Conservation (phyloP, 2,888 invertebrate species). For the Callyntrura sp. region DNA sequence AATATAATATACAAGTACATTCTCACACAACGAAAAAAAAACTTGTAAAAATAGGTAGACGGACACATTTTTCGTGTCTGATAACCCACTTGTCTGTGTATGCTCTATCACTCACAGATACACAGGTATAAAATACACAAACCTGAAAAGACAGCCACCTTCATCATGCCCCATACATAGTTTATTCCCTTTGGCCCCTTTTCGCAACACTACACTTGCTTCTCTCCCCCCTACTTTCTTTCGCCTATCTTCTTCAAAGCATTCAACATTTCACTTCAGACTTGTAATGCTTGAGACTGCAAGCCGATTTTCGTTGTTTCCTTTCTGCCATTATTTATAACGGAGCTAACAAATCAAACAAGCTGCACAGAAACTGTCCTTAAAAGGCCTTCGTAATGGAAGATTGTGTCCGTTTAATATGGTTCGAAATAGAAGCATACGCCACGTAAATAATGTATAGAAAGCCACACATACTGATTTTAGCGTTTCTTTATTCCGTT, state of each 20-base stretch:
- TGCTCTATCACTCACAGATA: constrained; percentile 31
- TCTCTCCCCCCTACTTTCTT: neutral
- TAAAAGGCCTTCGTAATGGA: constrained; percentile 42
- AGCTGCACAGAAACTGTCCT: constrained; percentile 25
- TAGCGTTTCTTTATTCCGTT: constrained; percentile 30
- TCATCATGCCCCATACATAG: constrained; percentile 40
- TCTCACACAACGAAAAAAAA: constrained; percentile 28
- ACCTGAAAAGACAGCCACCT: constrained; percentile 49
- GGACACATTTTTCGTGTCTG: neutral
- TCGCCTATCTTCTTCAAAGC: neutral
- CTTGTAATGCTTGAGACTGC: neutral
- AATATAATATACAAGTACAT: constrained; percentile 3
- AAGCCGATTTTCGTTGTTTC: neutral
- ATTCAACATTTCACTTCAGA: constrained; percentile 23
- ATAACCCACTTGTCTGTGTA: constrained; percentile 21
- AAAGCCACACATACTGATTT: constrained; percentile 44
- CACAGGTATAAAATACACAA: constrained; percentile 33
- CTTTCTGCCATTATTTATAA: constrained; percentile 29
- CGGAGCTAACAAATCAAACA: constrained; percentile 48
- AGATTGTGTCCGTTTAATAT: constrained; percentile 54
- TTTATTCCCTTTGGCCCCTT: constrained; percentile 59
- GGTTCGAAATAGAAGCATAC: constrained; percentile 40
- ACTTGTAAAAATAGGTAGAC: neutral
- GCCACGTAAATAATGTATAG: constrained; percentile 49
- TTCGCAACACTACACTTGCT: constrained; percentile 47